These are phyloP conservation scores for Gadus chalcogrammus DNA, from an alignment of 2,113 vertebrate genomes.

Conservation along the genomic window DNA sequence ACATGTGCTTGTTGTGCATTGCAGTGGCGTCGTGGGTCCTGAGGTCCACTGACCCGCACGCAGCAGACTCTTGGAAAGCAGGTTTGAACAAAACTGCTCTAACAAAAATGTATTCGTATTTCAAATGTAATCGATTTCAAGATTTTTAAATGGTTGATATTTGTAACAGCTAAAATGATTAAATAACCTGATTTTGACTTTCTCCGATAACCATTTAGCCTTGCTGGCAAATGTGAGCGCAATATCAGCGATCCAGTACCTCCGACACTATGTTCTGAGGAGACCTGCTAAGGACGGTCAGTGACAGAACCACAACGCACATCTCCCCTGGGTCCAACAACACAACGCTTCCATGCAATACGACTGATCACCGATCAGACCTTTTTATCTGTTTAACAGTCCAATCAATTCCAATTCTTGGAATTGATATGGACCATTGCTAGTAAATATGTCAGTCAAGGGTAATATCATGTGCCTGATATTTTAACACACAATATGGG, in stretches of 20 bases:
- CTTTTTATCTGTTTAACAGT: not conserved
- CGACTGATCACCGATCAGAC: not conserved
- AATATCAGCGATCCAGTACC: conserved; percentile 91
- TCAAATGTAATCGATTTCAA: not conserved
- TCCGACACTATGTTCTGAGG: conserved; percentile 73
- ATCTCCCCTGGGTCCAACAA: conserved; percentile 57
- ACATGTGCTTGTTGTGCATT: conserved; percentile 94
- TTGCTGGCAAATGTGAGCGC: conserved; percentile 90
- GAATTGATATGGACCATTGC: conserved; percentile 34
- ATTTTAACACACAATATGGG: not conserved
- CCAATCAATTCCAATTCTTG: not conserved
- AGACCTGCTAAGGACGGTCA: conserved; percentile 29
- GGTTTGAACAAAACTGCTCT: conserved; percentile 62
- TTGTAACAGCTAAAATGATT: not conserved
- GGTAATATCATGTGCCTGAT: not conserved
- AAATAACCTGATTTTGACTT: conserved; percentile 19
- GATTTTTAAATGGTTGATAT: no score
- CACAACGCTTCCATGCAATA: not conserved
- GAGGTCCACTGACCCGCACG: conserved; percentile 81
- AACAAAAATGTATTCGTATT: no score
- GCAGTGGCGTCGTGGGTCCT: conserved; percentile 96
- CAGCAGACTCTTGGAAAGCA: conserved; percentile 91
- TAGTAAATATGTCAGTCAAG: not conserved
- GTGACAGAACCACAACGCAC: conserved; percentile 31
- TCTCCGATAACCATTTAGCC: conserved; percentile 70